Evolutionary conservation across 35 echinoderm and acorn worm genomes (phyloP), one percentile per base, ranked within the genome.

Genomic region (Ophiothrix spiculata): DNA sequence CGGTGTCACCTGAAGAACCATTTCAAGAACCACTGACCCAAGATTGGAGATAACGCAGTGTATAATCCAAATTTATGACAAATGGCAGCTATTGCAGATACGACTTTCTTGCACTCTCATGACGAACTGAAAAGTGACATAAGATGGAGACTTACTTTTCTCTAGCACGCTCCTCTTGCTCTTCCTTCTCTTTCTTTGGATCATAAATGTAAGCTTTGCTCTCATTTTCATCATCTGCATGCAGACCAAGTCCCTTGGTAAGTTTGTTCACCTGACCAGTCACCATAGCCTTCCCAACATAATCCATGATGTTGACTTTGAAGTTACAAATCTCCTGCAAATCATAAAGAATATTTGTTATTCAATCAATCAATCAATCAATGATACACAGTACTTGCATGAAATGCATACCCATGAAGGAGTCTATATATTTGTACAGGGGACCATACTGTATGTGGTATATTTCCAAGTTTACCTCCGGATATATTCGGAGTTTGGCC

Each of bases 201-300:
- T 89, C 87, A 75, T 89, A 85, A 12, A 8, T 31, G 74, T 12
- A 75, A 21, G 31, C 39, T 39, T 39, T 74, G 0, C 73, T 56
- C 38, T 89, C 80, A 36, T 80, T 34, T 35, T 88, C 77, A 3
- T 89, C 87, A 1, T 89, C 87, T 33, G 37, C 87, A 37, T 69
- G 36, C 39, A 89, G 37, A 46, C 87, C 87, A 64, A 89, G 39
- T n/a, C 42, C 80, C 38, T 89, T 78, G 32, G 75, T 75, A 0
- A 89, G 14, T 33, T 74, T 89, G 35, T 40, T 41, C 28, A 89
- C 87, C 35, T 89, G 87, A 63, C 75, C 39, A 32, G 49, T 73
- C 17, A 89, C 80, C 87, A 89, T 39, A 19, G 87, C 56, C 87
- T 89, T 89, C 14, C 87, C 87, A 28, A 89, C 60, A 38, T 81